Evolutionary conservation across 2,888 invertebrate species (phyloP), one percentile per base, ranked within the genome.

Genomic region (Neria commutata): DNA sequence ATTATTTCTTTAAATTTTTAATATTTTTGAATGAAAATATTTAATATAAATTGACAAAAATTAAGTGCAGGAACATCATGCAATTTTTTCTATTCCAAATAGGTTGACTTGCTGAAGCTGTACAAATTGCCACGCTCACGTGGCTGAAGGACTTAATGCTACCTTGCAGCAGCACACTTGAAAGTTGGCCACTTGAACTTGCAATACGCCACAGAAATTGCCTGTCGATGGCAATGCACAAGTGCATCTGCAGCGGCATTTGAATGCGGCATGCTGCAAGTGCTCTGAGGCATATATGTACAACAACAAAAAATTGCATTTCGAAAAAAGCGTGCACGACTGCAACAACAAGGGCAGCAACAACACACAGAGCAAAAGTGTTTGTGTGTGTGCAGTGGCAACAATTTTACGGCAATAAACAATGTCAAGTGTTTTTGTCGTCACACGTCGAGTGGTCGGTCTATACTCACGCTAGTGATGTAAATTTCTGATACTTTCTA

Each of bases 171-270:
- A 29, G 29, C 29, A 11, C 29, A 29, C 6, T n/a, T 8, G 6
- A 42, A 42, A 42, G 42, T 51, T 23, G 17, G 10, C 46, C 40
- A 53, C 53, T 58, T 58, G 57, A 58, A 58, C 53, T 58, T 58
- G 53, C 47, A 58, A 58, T 58, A 40, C 40, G 29, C 48, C 2
- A 58, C n/a, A n/a, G n/a, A n/a, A 58, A 58, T 58, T 53, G 57
- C 37, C 42, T 48, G 57, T 48, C 57, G 52, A 58, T 58, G 29
- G 34, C 14, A 26, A 37, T 37, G 6, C 37, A n/a, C 37, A 4
- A n/a, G 29, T 11, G 29, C 37, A 37, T n/a, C 6, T 14, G 37
- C 37, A n/a, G 4, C 6, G n/a, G 11, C 6, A 37, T n/a, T 4
- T 4, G 16, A 4, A 37, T 37, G 37, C n/a, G n/a, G n/a, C 14